Base-by-base conservation (phyloP, 2,113 vertebrate species). In the Thinocorus orbignyianus region DNA sequence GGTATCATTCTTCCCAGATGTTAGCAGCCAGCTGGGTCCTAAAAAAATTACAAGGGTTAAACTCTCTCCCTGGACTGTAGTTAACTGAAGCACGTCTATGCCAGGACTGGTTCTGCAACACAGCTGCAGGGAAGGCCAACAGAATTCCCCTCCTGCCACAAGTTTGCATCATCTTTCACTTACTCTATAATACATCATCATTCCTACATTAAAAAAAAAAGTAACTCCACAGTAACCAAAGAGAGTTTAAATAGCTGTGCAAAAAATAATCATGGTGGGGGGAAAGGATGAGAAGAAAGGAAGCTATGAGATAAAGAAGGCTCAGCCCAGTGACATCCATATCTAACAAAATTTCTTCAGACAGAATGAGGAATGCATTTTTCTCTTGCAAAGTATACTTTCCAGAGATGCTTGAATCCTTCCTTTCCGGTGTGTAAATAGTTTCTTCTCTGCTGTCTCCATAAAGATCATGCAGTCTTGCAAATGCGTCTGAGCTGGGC, bases 401-500 rank as follows among this genome's bases (percentile, higher is more conserved):
- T 68, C 42, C 84, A 85, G 61, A 89, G 57, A 72, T 70, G 37
- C 91, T 39, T 51, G 78, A 92, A 91, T 87, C 78, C 41, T 65
- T 81, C 31, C 37, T 70, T 94, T 91, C 81, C 5, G 3, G 41
- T 89, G 79, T 20, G 52, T 72, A 96, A 94, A 95, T 88, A 80
- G 74, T 76, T 92, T 83, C 65, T 78, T 55, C 68, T 93, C 77
- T 60, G 68, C 58, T 94, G 65, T 70, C 90, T 89, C 91, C 60
- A 82, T 64, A 77, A 95, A 90, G 84, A 96, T 81, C 71, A 49
- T 0, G 11, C 41, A 90, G 70, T 65, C 78, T 58, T 7, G 6
- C 54, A 90, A 93, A 91, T 2, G 52, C 4, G 2, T 49, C 68
- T 71, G 84, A 92, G 78, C 64, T 81, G 81, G 71, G 81, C 81